Conservation (phyloP, 2,113 vertebrate genomes). For the Nerophis ophidion region DNA sequence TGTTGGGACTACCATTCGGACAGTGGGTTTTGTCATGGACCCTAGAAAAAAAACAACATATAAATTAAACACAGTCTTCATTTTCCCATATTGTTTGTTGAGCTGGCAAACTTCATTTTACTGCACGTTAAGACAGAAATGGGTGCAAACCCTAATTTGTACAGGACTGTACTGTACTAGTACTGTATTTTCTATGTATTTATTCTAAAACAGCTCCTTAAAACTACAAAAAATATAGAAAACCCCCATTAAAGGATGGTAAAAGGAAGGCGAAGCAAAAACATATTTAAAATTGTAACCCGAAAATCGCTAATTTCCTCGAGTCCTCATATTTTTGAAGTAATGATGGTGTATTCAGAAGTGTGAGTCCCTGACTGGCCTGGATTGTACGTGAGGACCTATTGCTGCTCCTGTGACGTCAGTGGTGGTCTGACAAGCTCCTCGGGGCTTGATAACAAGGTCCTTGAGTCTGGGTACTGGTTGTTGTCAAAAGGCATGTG, state of each 20-base stretch:
- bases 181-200: conserved; percentile 8
- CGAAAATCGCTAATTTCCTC: conserved; percentile 7
- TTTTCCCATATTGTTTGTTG: background rate
- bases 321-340: conserved; percentile 1
- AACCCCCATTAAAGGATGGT: conserved; percentile 23
- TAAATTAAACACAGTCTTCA: conserved; percentile 12
- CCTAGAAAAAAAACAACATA: conserved; percentile 4
- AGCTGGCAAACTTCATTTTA: conserved; percentile 7
- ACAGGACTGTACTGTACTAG: background rate
- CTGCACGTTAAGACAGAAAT: background rate
- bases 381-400: conserved; percentile 11
- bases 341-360: conserved; percentile 7
- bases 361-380: conserved; percentile 22
- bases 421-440: conserved; percentile 33
- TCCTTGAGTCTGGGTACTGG: conserved; percentile 53
- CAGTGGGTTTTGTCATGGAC: conserved; percentile 22
- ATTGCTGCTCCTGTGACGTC: conserved; percentile 16
- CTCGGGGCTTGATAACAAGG: conserved; percentile 39
- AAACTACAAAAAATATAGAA: conserved; percentile 27
- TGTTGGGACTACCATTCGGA: conserved; percentile 30
- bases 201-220: conserved; percentile 4
- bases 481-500: conserved; percentile 66
- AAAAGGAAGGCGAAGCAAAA: background rate
- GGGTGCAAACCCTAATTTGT: too few species aligned
- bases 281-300: conserved; percentile 4